Evolutionary conservation across 2,113 vertebrate genomes (phyloP).

Genomic region (Oceanites oceanicus): DNA sequence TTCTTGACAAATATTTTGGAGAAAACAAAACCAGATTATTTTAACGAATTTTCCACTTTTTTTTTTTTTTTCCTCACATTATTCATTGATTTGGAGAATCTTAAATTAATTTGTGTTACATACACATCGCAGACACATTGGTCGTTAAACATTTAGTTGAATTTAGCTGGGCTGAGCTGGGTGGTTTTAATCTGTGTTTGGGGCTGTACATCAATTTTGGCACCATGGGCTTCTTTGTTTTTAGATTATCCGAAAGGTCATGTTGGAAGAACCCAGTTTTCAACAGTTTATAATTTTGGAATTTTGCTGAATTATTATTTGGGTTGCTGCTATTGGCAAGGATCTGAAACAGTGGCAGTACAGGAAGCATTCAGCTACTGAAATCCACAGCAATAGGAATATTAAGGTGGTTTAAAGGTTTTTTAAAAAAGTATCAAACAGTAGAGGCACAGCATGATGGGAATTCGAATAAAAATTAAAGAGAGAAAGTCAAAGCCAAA

Average conservation of each 20-base stretch:
- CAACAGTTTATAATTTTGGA: not conserved
- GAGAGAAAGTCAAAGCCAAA: not conserved
- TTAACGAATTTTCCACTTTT: not conserved
- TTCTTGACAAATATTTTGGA: not conserved
- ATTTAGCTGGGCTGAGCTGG: not conserved
- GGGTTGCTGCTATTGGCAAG: not conserved
- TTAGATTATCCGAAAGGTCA: not conserved
- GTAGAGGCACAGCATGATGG: not conserved
- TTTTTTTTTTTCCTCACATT: not conserved
- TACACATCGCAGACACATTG: not conserved
- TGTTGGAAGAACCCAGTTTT: not conserved
- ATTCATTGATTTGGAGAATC: not conserved
- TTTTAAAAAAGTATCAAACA: not conserved
- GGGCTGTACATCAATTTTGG: not conserved
- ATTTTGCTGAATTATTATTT: not conserved
- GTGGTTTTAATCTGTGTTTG: not conserved
- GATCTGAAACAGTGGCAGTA: not conserved
- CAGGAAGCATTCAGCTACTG: not conserved
- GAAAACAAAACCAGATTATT: not conserved
- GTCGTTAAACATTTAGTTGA: not conserved
- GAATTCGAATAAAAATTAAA: not conserved
- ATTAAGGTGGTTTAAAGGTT: not conserved
- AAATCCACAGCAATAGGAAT: not conserved
- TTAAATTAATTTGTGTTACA: not conserved
- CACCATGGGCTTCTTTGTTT: not conserved